Evolutionary conservation across 2,113 vertebrate species (phyloP), one percentile per base, ranked within the genome.

Genomic region (Carassius carassius): DNA sequence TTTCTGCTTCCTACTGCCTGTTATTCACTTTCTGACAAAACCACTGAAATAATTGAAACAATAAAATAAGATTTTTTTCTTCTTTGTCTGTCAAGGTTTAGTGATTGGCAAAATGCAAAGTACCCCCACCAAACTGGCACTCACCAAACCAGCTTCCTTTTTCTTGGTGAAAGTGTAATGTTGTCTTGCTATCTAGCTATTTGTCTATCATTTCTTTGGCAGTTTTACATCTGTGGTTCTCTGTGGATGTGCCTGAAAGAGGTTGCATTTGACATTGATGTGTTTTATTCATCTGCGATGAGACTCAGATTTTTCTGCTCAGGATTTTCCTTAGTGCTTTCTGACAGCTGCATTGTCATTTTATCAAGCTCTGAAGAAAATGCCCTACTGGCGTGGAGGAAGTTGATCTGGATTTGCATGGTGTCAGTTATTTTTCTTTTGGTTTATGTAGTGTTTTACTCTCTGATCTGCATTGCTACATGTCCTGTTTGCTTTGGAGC

Each of bases 321-420:
- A 49, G 13, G n/a, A 29, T 51, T 47, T 49, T 75, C 44, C 23
- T 75, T 6, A 23, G 23, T 49, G 44, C 47, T n/a, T 75, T 51
- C 2, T 74, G 44, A 75, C 73, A 29, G 73, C 73, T 75, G 37
- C 12, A 51, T 29, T 78, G 19, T 77, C 51, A 35, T 56, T 77
- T 32, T 47, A 11, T 56, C 49, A 51, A 56, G 70, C 70, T 47
- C 41, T 10, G 35, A 73, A 73, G 19, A 73, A 73, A 41, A 8
- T 25, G 13, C 23, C 51, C 7, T 16, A 8, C n/a, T 51, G 11
- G 23, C 9, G 41, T 49, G 13, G 5, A 47, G 73, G 14, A 51
- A 75, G 23, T 75, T 29, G 47, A 25, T 72, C 69, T 19, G 35
- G 69, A 72, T 58, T 60, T 78, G 54, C 32, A n/a, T 37, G 76